Conservation (phyloP, 2,797 vertebrate species). For the Sebastes cheni region DNA sequence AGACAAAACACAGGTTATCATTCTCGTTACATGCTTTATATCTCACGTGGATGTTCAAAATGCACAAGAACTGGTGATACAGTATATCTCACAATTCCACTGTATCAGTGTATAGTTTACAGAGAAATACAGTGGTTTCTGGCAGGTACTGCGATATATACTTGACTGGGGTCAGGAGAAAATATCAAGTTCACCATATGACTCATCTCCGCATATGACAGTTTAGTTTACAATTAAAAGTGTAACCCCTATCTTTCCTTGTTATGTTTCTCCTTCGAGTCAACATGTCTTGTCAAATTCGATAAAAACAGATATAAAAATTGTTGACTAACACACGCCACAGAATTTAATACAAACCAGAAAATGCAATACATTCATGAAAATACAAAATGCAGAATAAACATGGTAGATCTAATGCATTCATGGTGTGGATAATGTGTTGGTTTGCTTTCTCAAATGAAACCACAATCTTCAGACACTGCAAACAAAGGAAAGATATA, state of each 20-base stretch:
- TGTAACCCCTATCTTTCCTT: not conserved
- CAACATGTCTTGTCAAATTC: not conserved
- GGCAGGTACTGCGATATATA: not conserved
- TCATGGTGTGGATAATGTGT: not conserved
- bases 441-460: constrained; percentile 11
- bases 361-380: constrained; percentile 1
- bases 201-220: not conserved
- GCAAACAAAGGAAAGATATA: constrained; percentile 5
- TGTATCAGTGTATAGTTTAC: constrained; percentile 31
- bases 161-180: not conserved
- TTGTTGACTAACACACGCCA: not conserved
- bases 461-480: constrained; percentile 1
- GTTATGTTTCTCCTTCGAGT: not conserved
- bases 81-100: constrained; percentile 22
- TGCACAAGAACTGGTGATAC: constrained; percentile 15
- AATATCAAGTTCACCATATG: not conserved
- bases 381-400: not conserved
- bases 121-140: constrained; percentile 12
- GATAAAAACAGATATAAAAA: not conserved
- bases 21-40: constrained; percentile 70
- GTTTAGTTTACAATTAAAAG: constrained; percentile 13
- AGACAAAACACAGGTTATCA: constrained; percentile 70
- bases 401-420: not conserved
- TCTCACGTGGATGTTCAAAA: constrained; percentile 51
- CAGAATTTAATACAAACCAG: not conserved